These are phyloP conservation scores for Turnix velox DNA, from an alignment of 2,113 vertebrate species.

Conservation along the genomic window DNA sequence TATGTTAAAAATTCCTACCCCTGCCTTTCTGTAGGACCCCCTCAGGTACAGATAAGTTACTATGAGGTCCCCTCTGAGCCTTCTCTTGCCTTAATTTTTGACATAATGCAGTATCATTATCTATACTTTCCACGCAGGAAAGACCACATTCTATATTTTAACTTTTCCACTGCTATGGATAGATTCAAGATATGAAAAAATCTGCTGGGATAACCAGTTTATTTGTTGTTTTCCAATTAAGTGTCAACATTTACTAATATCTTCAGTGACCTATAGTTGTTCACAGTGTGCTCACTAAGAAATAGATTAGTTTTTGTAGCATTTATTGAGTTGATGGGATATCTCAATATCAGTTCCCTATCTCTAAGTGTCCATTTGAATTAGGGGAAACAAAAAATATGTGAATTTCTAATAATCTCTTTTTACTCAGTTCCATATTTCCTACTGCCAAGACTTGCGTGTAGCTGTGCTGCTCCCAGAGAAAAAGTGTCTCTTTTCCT, in stretches of 20 bases:
- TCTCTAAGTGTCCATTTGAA: neutral
- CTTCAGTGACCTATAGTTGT: neutral
- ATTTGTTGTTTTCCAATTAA: neutral
- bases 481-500: neutral
- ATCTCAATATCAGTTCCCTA: neutral
- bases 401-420: neutral
- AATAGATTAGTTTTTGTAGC: neutral
- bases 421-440: neutral
- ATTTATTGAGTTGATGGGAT: neutral
- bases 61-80: no score
- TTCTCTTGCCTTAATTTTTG: neutral
- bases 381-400: neutral
- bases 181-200: neutral
- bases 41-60: no score
- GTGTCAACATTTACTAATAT: neutral
- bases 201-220: neutral
- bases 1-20: no score
- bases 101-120: neutral
- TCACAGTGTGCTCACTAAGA: neutral
- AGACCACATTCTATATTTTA: neutral
- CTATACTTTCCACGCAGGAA: neutral
- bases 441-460: fast-evolving
- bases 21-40: no score
- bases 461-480: neutral
- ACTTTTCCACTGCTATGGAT: neutral